Conservation (phyloP, 2,888 invertebrate species). For the Hirtodrosophila alboralis region DNA sequence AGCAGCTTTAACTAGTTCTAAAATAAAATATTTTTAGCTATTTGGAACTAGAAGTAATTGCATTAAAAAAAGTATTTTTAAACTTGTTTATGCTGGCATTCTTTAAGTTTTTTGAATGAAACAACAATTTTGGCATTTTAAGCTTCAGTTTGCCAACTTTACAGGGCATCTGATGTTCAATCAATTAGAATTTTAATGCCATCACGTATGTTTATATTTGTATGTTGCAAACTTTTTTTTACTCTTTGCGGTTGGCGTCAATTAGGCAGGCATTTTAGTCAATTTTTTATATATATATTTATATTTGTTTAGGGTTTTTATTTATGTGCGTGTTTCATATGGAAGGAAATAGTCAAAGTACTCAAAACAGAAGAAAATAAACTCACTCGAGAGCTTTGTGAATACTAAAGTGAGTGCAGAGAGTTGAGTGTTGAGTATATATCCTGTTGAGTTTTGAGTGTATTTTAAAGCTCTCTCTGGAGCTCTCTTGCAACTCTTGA, state of each 20-base stretch:
- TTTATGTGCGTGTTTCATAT: constrained; percentile 13
- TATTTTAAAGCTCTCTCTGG: constrained; percentile 6
- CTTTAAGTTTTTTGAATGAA: too few relatives aligned
- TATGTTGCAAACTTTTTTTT: too few relatives aligned
- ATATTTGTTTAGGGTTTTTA: constrained; percentile 18
- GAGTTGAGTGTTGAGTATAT: constrained; percentile 8
- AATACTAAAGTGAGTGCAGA: neutral
- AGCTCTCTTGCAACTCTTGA: constrained; percentile 1
- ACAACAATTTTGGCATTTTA: too few relatives aligned
- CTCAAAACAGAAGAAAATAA: constrained; percentile 7
- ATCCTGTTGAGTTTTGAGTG: constrained; percentile 22
- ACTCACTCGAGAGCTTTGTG: constrained; percentile 24
- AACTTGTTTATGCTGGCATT: too few relatives aligned
- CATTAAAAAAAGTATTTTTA: too few relatives aligned
- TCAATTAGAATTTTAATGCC: neutral
- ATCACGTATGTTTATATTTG: constrained; percentile 11
- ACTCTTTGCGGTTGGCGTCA: constrained; percentile 53
- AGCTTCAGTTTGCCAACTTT: neutral
- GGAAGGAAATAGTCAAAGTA: constrained; percentile 15
- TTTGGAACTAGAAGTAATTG: too few relatives aligned
- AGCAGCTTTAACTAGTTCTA: too few relatives aligned
- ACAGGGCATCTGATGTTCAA: constrained; percentile 4
- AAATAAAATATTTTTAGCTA: too few relatives aligned
- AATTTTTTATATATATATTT: constrained; percentile 19
- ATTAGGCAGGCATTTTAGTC: constrained; percentile 57